Evolutionary conservation across 2,888 invertebrate species (phyloP).

Genomic region (Peribatodes rhomboidaria): DNA sequence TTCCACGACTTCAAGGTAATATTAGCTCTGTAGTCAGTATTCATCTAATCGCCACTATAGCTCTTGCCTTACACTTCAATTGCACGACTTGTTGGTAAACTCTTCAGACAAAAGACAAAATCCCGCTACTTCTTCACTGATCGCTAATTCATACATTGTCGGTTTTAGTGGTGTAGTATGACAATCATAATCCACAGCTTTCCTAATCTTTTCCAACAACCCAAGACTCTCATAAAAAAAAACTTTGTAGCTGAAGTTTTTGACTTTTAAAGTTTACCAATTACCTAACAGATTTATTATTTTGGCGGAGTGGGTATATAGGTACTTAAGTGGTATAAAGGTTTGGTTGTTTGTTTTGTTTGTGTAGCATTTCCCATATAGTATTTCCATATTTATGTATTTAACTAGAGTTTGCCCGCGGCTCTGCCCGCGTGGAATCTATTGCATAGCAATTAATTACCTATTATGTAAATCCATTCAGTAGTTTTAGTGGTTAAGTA

Average conservation of each 20-base stretch:
- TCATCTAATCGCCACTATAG: not conserved
- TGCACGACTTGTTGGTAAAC: slow-evolving; percentile 17
- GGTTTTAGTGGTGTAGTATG: not conserved
- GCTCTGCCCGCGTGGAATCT: no score
- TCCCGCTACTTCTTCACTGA: slow-evolving; percentile 5
- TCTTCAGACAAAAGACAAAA: slow-evolving; percentile 3
- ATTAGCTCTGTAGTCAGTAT: slow-evolving; percentile 21
- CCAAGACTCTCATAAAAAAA: slow-evolving; percentile 13
- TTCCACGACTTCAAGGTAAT: slow-evolving; percentile 90
- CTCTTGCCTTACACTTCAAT: slow-evolving; percentile 21
- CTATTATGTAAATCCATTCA: no score
- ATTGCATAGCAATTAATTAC: no score
- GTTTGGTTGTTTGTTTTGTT: no score
- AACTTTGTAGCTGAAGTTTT: no score
- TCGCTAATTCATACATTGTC: not conserved
- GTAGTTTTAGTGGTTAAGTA: no score
- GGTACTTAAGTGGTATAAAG: no score
- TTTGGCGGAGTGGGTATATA: not conserved
- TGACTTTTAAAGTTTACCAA: slow-evolving; percentile 13
- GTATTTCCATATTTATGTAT: slow-evolving; percentile 27
- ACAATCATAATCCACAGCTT: not conserved
- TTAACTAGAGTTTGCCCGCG: no score
- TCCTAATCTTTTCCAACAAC: slow-evolving; percentile 7
- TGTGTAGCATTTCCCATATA: not conserved
- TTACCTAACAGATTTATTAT: not conserved